phyloP scores from a whole-genome alignment of 2,113 vertebrate genomes.

The Menidia beryllina region DNA sequence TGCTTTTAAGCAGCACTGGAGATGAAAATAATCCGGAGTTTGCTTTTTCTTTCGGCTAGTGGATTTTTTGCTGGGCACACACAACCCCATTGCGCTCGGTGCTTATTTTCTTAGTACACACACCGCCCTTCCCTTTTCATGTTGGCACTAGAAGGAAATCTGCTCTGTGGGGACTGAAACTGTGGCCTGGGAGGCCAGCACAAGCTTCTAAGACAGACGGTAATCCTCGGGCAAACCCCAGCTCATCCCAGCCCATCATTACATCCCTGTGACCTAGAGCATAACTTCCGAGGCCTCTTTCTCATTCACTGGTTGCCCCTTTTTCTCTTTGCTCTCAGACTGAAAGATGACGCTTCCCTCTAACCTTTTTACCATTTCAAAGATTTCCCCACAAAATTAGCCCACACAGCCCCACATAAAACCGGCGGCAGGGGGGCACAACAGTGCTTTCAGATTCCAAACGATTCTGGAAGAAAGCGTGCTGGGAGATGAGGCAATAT shows the following conservation, averaged over 20 bases:
- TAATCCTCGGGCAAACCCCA: constrained; percentile 75
- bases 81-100: not conserved
- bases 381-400: constrained; percentile 70
- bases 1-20: constrained; percentile 1
- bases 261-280: constrained; percentile 65
- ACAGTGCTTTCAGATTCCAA: constrained; percentile 35
- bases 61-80: constrained; percentile 23
- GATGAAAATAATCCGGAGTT: constrained; percentile 27
- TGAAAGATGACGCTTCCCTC: constrained; percentile 49
- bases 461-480: constrained; percentile 61
- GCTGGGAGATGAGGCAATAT: constrained; percentile 47
- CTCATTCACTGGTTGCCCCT: not conserved
- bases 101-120: constrained; percentile 31
- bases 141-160: constrained; percentile 53
- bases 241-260: constrained; percentile 69
- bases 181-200: constrained; percentile 50
- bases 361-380: constrained; percentile 75
- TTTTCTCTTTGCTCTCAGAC: constrained; percentile 10
- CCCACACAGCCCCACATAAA: constrained; percentile 52
- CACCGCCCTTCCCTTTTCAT: constrained; percentile 50
- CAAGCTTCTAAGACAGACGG: constrained; percentile 58
- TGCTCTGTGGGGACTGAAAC: constrained; percentile 64
- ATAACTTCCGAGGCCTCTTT: constrained; percentile 26
- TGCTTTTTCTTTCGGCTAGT: constrained; percentile 34
- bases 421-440: constrained; percentile 41